Evolutionary conservation across 2,888 invertebrate genomes (phyloP).

Genomic region (Argyra leucocephala): DNA sequence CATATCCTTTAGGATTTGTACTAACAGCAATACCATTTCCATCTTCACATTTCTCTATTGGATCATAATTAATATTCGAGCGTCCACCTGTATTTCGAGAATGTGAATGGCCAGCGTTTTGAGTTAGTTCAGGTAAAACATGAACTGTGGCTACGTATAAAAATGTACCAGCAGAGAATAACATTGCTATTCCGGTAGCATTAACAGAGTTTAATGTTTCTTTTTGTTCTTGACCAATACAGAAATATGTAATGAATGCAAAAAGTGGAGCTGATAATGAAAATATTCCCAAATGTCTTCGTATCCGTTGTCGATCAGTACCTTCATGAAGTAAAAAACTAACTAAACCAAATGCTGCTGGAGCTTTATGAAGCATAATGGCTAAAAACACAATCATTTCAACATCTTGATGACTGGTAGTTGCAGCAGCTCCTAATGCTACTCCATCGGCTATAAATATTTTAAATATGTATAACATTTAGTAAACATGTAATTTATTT

Average conservation of each 20-base stretch:
- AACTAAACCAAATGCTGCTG: constrained; percentile 95
- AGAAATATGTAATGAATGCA: constrained; percentile 84
- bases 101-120: constrained; percentile 44
- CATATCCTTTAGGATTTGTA: constrained; percentile 30
- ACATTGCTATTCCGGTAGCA: constrained; percentile 92
- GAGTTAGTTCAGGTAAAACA: constrained; percentile 87
- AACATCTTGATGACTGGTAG: constrained; percentile 89
- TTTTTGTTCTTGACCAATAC: constrained; percentile 86
- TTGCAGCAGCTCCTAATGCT: constrained; percentile 95
- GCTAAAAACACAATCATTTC: constrained; percentile 97
- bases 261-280: constrained; percentile 84
- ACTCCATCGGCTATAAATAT: constrained; percentile 78
- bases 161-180: constrained; percentile 98
- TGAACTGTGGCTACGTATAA: constrained; percentile 98
- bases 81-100: constrained; percentile 28
- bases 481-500: too few relatives aligned
- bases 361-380: constrained; percentile 98
- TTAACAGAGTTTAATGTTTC: constrained; percentile 80
- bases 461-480: too few relatives aligned
- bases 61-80: constrained; percentile 27
- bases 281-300: constrained; percentile 83
- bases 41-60: constrained; percentile 31
- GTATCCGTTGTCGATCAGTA: constrained; percentile 72
- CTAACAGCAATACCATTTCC: constrained; percentile 17
- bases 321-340: constrained; percentile 95